Base-by-base conservation (phyloP, 2,797 vertebrate species). In the Myotis daubentonii region DNA sequence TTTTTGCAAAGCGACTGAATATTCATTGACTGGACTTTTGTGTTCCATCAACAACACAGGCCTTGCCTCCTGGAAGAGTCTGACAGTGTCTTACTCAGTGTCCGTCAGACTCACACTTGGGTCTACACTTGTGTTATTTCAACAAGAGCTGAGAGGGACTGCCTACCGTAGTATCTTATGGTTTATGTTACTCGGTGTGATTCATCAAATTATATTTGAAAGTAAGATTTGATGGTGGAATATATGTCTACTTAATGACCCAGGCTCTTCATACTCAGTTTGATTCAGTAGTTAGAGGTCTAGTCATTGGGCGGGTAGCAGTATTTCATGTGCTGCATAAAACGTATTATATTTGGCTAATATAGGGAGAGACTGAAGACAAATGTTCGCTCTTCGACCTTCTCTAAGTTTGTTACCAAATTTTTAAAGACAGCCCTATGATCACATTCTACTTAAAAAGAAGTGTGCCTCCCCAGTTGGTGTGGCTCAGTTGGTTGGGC, bases 1-100 rank as follows among this genome's bases (percentile, higher is more conserved):
- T 96, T 97, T 91, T 94, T 89, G 19, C 89, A 51, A 92, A 90
- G 16, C 85, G 90, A 51, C 6, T 93, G 93, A 97, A 96, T 96
- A 94, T 94, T 96, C 47, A 89, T 65, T 47, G 94, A 91, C 20
- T 60, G 6, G 1, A 5, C 51, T 89, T 89, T 44, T 51, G 83
- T 49, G 13, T 51, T 70, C 41, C 23, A 92, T 94, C 83, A 93
- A 23, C 81, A 93, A 28, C 94, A 93, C 12, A 91, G 79, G 47
- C 12, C 3, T 30, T 74, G 51, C 51, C 2, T 79, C 51, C 87
- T 84, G 41, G 23, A 75, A 90, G 25, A 33, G 0, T 65, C 3
- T 91, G 71, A 71, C 65, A 87, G 33, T 88, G 79, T 93, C 95
- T 95, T 82, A 86, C 87, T 84, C 36, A 80, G 8, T 71, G 87